Base-by-base conservation (phyloP, 2,888 invertebrate genomes). In the Mellilla xanthometata region DNA sequence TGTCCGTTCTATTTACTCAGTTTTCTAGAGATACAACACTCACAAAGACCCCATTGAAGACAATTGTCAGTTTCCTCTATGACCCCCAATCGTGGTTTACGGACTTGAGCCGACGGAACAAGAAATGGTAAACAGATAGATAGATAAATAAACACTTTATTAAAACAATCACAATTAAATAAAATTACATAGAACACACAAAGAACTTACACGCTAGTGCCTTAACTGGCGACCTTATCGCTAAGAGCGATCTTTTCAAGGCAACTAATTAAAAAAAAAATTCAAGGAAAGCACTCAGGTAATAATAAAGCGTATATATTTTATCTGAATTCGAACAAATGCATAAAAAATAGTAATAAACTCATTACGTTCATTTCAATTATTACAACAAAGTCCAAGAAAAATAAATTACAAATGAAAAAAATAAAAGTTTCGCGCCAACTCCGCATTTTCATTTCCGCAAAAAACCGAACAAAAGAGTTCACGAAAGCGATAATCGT, bases 401-500 rank as follows among this genome's bases (percentile, higher is more conserved):
- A 31, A 31, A 9, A 23, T 19, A 39, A 30, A 7, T 36, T 36
- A n/a, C 6, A n/a, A 13, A 38, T 43, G 36, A n/a, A 30, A 49
- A 48, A n/a, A n/a, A n/a, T n/a, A n/a, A n/a, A n/a, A 53, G 43
- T 50, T 48, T 48, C 44, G 45, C 43, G 44, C 26, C 41, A 38
- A 47, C 39, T 38, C 45, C 43, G 34, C 35, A 44, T 34, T 49
- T 42, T 38, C 45, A 43, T 41, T 55, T 43, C 40, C 42, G 47
- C 38, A 27, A 50, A 33, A 49, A 46, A 50, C 29, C 12, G 9
- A 40, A 56, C 53, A 53, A 54, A 49, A 39, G 56, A 44, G 30
- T 56, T 52, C 35, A 15, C 36, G 34, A 46, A 54, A 51, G 28
- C 56, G 54, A 51, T 56, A 51, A 56, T 51, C 51, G 51, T 53